Evolutionary conservation across 2,113 vertebrate species (phyloP).

Genomic region (Casuarius casuarius): DNA sequence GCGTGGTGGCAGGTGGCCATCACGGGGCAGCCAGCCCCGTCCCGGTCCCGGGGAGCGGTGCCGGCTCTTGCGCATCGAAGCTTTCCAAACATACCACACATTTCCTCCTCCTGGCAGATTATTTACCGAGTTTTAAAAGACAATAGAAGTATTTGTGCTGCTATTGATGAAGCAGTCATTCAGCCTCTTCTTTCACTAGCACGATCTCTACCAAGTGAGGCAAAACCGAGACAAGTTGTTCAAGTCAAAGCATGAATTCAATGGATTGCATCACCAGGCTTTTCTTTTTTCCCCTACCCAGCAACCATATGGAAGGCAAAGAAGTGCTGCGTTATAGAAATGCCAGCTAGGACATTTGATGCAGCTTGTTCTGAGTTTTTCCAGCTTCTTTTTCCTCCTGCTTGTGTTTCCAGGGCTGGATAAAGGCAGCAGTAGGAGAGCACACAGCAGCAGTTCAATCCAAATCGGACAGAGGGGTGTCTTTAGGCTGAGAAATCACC

Average conservation of each 20-base stretch:
- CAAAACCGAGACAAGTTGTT: neutral
- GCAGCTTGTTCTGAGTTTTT: slow-evolving; percentile 43
- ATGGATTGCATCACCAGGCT: slow-evolving; percentile 20
- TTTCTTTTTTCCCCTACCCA: slow-evolving; percentile 33
- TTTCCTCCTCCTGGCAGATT: neutral
- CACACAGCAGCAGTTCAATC: neutral
- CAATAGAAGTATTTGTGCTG: slow-evolving; percentile 2
- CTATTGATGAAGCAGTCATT: neutral
- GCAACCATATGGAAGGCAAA: slow-evolving; percentile 29
- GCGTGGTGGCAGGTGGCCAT: neutral
- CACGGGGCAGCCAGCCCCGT: no score
- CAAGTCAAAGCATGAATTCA: slow-evolving; percentile 62
- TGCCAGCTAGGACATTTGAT: neutral
- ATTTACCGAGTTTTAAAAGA: neutral
- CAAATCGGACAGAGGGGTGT: neutral
- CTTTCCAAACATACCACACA: neutral
- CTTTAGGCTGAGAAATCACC: neutral
- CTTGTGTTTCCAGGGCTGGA: neutral
- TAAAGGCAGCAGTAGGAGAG: neutral
- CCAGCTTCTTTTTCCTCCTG: neutral
- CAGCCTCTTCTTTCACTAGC: neutral
- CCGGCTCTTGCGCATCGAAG: neutral
- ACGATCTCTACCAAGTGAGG: neutral
- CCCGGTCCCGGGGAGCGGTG: neutral
- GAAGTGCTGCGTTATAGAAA: neutral